Conservation (phyloP, 1,140 invertebrate species). For the Zaprionus ghesquierei region DNA sequence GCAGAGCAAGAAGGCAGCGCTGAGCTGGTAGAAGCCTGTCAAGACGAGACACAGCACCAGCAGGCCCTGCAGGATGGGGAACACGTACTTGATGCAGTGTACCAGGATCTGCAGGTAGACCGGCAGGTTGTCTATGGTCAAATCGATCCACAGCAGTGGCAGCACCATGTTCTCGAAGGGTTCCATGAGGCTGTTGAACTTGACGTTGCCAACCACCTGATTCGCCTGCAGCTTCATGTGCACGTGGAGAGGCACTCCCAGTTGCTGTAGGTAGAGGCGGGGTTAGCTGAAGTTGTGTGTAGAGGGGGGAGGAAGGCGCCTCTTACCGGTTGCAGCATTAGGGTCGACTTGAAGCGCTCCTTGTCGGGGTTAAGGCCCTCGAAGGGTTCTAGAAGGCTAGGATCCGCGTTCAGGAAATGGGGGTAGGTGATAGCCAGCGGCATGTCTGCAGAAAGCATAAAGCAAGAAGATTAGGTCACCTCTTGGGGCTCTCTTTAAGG, state of each 20-base stretch:
- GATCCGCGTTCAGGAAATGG: conserved; percentile 90
- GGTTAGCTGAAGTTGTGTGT: not conserved
- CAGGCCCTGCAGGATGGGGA: conserved; percentile 76
- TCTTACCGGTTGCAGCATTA: conserved; percentile 85
- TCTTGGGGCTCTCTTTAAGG: not conserved
- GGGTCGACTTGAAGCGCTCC: conserved; percentile 83
- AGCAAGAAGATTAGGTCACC: not conserved
- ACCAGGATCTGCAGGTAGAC: conserved; percentile 62
- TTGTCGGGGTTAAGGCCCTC: conserved; percentile 87
- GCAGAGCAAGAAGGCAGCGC: conserved; percentile 72
- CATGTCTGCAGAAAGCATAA: conserved; percentile 83
- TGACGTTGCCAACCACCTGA: conserved; percentile 85
- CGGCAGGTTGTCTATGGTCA: conserved; percentile 82
- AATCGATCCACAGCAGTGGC: conserved; percentile 87
- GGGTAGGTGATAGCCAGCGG: conserved; percentile 89
- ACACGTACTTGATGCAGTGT: conserved; percentile 67
- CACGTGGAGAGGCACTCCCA: conserved; percentile 85
- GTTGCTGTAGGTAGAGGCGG: conserved; percentile 78
- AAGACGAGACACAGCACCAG: conserved; percentile 76
- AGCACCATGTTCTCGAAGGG: conserved; percentile 86
- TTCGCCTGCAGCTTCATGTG: conserved; percentile 87
- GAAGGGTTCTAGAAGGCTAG: conserved; percentile 85
- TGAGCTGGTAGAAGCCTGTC: conserved; percentile 79
- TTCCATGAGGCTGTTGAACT: conserved; percentile 83
- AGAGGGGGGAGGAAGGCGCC: not conserved